phyloP scores from a whole-genome alignment of 1,140 invertebrate species.

The Brachionus rotundiformis region DNA sequence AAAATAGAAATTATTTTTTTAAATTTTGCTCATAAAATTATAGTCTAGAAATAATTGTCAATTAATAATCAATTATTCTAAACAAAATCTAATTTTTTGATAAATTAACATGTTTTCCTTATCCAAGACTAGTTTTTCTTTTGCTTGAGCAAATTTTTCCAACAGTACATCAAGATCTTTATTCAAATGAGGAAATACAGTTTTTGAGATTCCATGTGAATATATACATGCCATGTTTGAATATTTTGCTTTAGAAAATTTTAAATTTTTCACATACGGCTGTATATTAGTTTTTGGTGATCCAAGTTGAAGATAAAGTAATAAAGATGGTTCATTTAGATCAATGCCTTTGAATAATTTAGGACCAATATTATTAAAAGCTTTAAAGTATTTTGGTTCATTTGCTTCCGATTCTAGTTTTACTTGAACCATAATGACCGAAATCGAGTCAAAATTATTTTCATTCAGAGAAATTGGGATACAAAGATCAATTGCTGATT shows the following conservation, averaged over 20 bases:
- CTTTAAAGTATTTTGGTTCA: neutral
- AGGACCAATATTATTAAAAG: neutral
- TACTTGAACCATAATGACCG: neutral
- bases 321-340: neutral
- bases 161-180: neutral
- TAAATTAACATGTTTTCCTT: neutral
- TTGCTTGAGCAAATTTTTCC: neutral
- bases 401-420: neutral
- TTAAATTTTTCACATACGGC: neutral
- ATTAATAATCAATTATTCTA: too few relatives aligned
- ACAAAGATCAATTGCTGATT: neutral
- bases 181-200: neutral
- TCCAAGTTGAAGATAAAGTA: neutral
- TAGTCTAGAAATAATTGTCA: too few relatives aligned
- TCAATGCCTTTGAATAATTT: neutral
- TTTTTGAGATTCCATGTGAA: neutral
- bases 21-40: too few relatives aligned
- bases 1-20: too few relatives aligned
- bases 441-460: slow-evolving; percentile 12
- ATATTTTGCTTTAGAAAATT: neutral
- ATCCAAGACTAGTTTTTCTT: neutral
- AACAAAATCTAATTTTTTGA: neutral
- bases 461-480: neutral
- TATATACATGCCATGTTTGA: neutral
- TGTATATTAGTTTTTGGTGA: neutral